Base-by-base conservation (phyloP, 92 coral and sea anemone species). In the Palythoa grandis region DNA sequence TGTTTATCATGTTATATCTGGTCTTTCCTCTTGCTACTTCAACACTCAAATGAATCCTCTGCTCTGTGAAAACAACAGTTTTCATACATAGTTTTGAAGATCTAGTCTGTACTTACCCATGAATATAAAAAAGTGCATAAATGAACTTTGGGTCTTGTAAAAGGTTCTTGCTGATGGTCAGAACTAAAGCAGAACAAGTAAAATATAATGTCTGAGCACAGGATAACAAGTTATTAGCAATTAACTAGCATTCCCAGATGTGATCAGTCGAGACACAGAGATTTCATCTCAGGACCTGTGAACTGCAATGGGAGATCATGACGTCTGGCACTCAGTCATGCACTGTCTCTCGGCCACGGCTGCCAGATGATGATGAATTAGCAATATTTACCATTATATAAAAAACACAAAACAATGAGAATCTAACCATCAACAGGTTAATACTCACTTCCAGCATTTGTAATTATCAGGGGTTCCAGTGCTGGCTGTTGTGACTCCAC, bases 401-500 rank as follows among this genome's bases (percentile, higher is more conserved):
- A 43, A 43, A 43, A 43, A 43, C 6, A 5, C 6, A 43, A 43
- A 43, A 8, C 50, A 43, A 43, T 43, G 6, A 43, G 48, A 43
- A 43, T 43, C 48, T 15, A 53, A 16, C 12, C 13, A 35, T n/a
- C 3, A 52, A 15, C 20, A 74, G 25, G 22, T 7, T 25, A 14
- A 39, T 7, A 74, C 93, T 73, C 79, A 95, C 99, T 91, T 93
- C 99, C 99, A 53, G 95, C 86, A 24, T 88, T 86, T 43, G 89
- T 87, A 70, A 97, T 88, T 50, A 90, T 85, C 20, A 97, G 84
- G 2, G 99, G 99, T 68, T 97, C 98, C 74, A 97, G 78, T n/a
- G 99, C 99, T 22, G 97, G 97, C 72, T 97, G 99, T 13, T 94
- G 95, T 48, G 99, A 95, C 70, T 95, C 89, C 66, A 95, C 94